Evolutionary conservation across 2,113 vertebrate genomes (phyloP).

Genomic region (Siniperca chuatsi): DNA sequence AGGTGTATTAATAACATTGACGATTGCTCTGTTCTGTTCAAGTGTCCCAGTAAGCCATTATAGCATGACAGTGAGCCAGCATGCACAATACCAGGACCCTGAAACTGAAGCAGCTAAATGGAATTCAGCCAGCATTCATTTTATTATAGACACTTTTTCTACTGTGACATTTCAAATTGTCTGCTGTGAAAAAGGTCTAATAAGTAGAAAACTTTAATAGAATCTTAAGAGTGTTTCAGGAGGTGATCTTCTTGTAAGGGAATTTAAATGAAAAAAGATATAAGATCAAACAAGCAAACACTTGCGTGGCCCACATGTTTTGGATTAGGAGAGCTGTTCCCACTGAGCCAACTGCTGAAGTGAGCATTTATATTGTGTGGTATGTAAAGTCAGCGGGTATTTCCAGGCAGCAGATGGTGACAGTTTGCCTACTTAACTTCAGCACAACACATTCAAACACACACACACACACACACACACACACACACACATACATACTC

Average conservation of each 20-base stretch:
- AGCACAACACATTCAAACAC: constrained; percentile 17
- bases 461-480: background rate
- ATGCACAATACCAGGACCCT: background rate
- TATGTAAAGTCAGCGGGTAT: constrained; percentile 64
- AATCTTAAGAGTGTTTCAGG: background rate
- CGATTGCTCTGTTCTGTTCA: background rate
- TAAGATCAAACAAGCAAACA: constrained; percentile 19
- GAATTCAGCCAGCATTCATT: background rate
- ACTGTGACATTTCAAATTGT: background rate
- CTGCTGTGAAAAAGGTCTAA: background rate
- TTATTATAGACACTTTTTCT: background rate
- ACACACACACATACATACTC: constrained; percentile 4
- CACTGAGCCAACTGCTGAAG: constrained; percentile 39
- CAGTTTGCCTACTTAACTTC: constrained; percentile 60
- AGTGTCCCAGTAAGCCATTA: background rate
- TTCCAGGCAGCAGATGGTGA: constrained; percentile 73
- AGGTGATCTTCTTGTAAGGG: background rate
- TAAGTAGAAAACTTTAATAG: background rate
- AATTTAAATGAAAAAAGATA: constrained; percentile 3
- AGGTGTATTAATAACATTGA: background rate
- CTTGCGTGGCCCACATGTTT: constrained; percentile 33
- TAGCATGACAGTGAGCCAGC: background rate
- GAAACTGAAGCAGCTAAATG: background rate
- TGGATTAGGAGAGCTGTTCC: constrained; percentile 45
- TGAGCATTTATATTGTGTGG: constrained; percentile 60